phyloP scores from a whole-genome alignment of 2,888 invertebrate genomes.

The Tachystola acroxantha region DNA sequence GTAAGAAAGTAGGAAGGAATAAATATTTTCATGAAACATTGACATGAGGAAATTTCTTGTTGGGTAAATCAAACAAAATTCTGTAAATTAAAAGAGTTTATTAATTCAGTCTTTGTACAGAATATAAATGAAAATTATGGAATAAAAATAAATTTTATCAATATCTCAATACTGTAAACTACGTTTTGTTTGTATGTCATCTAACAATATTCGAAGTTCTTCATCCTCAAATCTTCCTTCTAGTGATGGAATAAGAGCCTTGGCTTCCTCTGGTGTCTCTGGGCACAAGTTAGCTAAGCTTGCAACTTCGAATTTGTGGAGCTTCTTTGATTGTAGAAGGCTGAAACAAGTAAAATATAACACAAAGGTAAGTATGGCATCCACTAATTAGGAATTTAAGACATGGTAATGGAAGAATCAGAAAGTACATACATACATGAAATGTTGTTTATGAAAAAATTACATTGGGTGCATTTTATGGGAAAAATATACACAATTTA shows the following conservation, averaged over 20 bases:
- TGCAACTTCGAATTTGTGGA: constrained; percentile 99
- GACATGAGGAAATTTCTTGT: too few relatives aligned
- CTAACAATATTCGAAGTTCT: constrained; percentile 96
- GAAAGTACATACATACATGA: too few relatives aligned
- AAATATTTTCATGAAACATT: too few relatives aligned
- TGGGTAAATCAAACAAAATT: too few relatives aligned
- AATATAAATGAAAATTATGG: background rate
- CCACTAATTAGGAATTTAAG: too few relatives aligned
- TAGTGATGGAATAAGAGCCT: constrained; percentile 96
- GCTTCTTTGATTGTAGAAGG: constrained; percentile 93
- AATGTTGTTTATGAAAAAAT: too few relatives aligned
- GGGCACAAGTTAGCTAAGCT: constrained; percentile 99
- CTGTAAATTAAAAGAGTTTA: too few relatives aligned
- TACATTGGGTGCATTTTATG: too few relatives aligned
- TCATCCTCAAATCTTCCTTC: constrained; percentile 99
- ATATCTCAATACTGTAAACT: constrained; percentile 92
- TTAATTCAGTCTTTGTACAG: background rate
- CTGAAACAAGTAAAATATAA: constrained; percentile 67
- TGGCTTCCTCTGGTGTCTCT: constrained; percentile 98
- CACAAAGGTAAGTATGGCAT: too few relatives aligned
- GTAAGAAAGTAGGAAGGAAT: too few relatives aligned
- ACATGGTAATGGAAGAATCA: too few relatives aligned
- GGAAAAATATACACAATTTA: too few relatives aligned
- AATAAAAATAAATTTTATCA: background rate
- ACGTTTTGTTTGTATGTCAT: constrained; percentile 98